Percentiles rank a stretch among this genome's conserved stretches.
phyloP scores from a whole-genome alignment of 2,797 vertebrate genomes.

The Gouania willdenowi region DNA sequence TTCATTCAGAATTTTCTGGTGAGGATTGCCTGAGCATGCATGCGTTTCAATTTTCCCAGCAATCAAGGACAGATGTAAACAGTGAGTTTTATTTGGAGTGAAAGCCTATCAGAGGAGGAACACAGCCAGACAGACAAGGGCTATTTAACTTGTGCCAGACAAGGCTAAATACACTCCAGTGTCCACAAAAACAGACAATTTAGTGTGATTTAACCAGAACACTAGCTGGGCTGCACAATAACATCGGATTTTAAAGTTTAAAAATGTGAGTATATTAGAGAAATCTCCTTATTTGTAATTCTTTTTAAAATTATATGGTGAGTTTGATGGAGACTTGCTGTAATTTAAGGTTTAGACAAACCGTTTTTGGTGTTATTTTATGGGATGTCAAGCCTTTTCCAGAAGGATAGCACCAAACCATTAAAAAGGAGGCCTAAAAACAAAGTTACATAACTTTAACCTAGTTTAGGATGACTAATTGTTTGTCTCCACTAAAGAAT shows the following conservation, averaged over 20 bases:
- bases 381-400: slow-evolving; percentile 61
- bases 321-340: slow-evolving; percentile 59
- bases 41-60: slow-evolving; percentile 16
- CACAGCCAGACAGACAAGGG: slow-evolving; percentile 60
- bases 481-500: slow-evolving; percentile 46
- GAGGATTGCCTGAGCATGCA: slow-evolving; percentile 49
- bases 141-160: slow-evolving; percentile 66
- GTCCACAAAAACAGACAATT: slow-evolving; percentile 61
- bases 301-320: too few species aligned
- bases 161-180: slow-evolving; percentile 52
- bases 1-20: slow-evolving; percentile 53
- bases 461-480: slow-evolving; percentile 34
- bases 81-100: slow-evolving; percentile 33
- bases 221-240: slow-evolving; percentile 23
- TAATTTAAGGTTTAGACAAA: too few species aligned
- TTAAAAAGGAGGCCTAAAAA: slow-evolving; percentile 61
- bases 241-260: too few species aligned
- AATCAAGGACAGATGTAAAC: slow-evolving; percentile 44
- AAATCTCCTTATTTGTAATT: too few species aligned
- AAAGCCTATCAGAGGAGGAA: slow-evolving; percentile 29
- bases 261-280: too few species aligned
- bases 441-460: slow-evolving; percentile 66
- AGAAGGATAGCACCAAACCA: slow-evolving; percentile 68
- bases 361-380: slow-evolving; percentile 60
- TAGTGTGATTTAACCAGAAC: slow-evolving; percentile 62